phyloP scores from a whole-genome alignment of 2,888 invertebrate species.

The Acrobasis suavella region DNA sequence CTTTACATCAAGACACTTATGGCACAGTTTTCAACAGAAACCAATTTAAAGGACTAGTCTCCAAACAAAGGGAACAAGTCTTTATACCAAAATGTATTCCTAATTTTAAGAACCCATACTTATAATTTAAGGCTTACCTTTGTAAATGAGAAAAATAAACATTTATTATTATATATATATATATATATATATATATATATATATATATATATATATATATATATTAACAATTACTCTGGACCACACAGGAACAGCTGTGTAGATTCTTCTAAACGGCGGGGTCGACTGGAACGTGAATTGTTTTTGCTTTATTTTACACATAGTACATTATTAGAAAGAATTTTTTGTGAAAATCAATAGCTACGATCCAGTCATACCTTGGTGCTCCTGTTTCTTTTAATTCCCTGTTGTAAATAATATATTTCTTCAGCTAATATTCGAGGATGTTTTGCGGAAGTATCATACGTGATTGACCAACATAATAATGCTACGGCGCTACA shows the following conservation, averaged over 20 bases:
- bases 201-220: too few relatives aligned
- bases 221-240: slow-evolving; percentile 56
- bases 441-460: background rate
- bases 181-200: too few relatives aligned
- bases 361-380: background rate
- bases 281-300: background rate
- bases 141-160: too few relatives aligned
- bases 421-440: background rate
- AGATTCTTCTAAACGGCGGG: background rate
- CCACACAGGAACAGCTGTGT: background rate
- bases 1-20: too few relatives aligned
- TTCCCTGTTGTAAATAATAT: background rate
- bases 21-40: too few relatives aligned
- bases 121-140: too few relatives aligned
- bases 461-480: background rate
- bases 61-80: too few relatives aligned
- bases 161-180: too few relatives aligned
- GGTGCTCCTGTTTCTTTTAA: background rate
- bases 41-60: too few relatives aligned
- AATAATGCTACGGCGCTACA: background rate
- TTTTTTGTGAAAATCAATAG: background rate
- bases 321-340: background rate
- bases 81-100: too few relatives aligned
- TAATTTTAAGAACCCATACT: too few relatives aligned
- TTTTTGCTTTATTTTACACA: background rate